These are phyloP conservation scores for Triplophysa yarkandensis DNA, from an alignment of 2,797 vertebrate species.

Conservation along the genomic window DNA sequence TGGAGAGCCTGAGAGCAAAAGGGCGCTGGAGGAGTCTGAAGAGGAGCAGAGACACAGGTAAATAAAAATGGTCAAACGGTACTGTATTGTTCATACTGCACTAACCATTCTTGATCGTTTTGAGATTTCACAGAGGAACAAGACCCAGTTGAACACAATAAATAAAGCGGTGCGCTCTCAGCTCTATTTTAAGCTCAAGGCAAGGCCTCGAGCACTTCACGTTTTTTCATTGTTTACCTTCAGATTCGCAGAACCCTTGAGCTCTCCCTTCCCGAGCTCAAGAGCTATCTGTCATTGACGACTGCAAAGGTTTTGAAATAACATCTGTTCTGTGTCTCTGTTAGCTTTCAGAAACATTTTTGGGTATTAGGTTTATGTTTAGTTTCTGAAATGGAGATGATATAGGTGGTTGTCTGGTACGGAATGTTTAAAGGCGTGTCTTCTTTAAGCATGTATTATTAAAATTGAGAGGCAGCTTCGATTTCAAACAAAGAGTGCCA, in stretches of 20 bases:
- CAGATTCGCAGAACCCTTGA: slow-evolving; percentile 27
- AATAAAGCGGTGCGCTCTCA: slow-evolving; percentile 16
- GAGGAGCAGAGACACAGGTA: slow-evolving; percentile 49
- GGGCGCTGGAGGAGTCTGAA: slow-evolving; percentile 24
- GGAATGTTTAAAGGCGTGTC: slow-evolving; percentile 50
- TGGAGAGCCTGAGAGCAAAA: slow-evolving; percentile 55
- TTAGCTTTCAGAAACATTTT: not conserved
- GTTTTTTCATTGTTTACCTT: slow-evolving; percentile 51
- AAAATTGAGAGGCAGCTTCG: slow-evolving; percentile 39
- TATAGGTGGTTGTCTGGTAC: not conserved
- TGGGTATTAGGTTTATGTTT: not conserved
- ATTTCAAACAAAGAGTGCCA: slow-evolving; percentile 42
- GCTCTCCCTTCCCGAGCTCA: slow-evolving; percentile 13
- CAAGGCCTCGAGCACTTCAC: slow-evolving; percentile 23
- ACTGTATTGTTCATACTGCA: not conserved
- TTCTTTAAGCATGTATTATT: slow-evolving; percentile 43
- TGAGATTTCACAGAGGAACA: not conserved
- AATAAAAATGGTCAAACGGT: not conserved
- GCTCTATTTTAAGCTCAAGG: slow-evolving; percentile 42
- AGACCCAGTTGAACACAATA: not conserved
- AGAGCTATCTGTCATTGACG: slow-evolving; percentile 21
- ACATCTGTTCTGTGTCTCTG: slow-evolving; percentile 5
- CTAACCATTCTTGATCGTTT: not conserved
- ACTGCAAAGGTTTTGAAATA: slow-evolving; percentile 15
- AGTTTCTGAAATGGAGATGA: not conserved